Base-by-base conservation (phyloP, 2,888 invertebrate genomes). In the Masnerella sp. region DNA sequence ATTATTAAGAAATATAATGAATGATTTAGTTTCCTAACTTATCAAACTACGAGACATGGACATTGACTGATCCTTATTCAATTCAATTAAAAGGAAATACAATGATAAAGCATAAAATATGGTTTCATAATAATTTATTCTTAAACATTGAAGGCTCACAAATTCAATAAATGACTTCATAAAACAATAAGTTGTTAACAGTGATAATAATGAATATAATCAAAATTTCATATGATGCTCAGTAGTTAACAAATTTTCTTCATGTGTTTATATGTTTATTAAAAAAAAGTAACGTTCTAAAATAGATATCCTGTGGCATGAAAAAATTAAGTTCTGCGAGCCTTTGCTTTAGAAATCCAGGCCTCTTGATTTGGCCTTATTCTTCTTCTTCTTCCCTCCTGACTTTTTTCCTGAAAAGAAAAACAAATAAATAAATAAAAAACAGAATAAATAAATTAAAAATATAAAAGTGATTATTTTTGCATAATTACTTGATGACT, bases 371-470 rank as follows among this genome's bases (percentile, higher is more conserved):
- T 54, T 64, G 15, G 18, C 36, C 43, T 64, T 64, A 0, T 64
- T 34, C 25, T 67, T 67, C 28, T 67, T 67, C 8, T 49, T 58
- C 17, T 67, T 67, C 2, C 22, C 30, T 47, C 40, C 36, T 12
- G 38, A 38, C 20, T 68, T 51, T 30, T 45, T 64, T 28, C 65
- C 65, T 65, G 14, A 28, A 54, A 43, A 2, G 38, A 18, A 20
- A 9, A 22, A 25, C n/a, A n/a, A n/a, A n/a, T n/a, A n/a, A n/a
- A n/a, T n/a, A n/a, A n/a, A 42, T 18, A 30, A 30, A 36, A 36
- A 36, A 36, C 8, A n/a, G n/a, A n/a, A n/a, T n/a, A 30, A 5
- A 30, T 9, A 9, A 30, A 30, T 30, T 30, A 30, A 30, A 30
- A 22, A 22, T 22, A 22, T 5, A 22, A 5, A 5, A 5, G 22